A percentile compares a stretch with the other conserved stretches of the same genome.
Conservation (phyloP, 2,888 invertebrate species). For the Agonopterix heracliana region DNA sequence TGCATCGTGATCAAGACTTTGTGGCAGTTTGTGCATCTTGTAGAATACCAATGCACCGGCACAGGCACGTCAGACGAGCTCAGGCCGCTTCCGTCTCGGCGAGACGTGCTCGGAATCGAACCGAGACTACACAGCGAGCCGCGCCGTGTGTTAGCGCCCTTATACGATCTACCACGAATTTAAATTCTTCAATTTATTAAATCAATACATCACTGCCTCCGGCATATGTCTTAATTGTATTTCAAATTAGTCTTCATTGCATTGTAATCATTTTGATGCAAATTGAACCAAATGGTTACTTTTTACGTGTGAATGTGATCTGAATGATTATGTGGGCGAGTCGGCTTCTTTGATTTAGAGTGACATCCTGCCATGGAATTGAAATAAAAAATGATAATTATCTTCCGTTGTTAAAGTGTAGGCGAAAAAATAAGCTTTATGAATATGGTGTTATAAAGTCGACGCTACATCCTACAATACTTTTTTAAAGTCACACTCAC, state of each 20-base stretch:
- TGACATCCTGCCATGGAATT: conserved; percentile 7
- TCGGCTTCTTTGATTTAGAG: conserved; percentile 5
- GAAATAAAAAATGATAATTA: not conserved
- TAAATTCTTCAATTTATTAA: conserved; percentile 42
- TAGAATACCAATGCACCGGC: conserved; percentile 54
- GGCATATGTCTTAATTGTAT: conserved; percentile 28
- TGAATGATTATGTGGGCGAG: not conserved
- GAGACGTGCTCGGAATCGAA: conserved; percentile 51
- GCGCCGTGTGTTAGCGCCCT: conserved; percentile 43
- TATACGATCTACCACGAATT: conserved; percentile 49
- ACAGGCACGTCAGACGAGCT: conserved; percentile 33
- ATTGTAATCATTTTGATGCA: conserved; percentile 17
- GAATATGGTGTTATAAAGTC: no score
- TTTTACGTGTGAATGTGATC: no score
- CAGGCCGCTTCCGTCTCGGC: conserved; percentile 59
- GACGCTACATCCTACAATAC: no score
- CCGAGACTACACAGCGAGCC: conserved; percentile 47
- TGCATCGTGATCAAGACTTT: conserved; percentile 33
- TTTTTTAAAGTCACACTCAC: no score
- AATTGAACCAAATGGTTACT: not conserved
- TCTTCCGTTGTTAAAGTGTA: no score
- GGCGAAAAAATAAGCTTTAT: no score
- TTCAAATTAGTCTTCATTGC: conserved; percentile 28
- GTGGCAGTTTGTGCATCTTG: conserved; percentile 49
- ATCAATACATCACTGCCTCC: conserved; percentile 48